Evolutionary conservation across 2,888 invertebrate species (phyloP), one percentile per base, ranked within the genome.

Genomic region (Apamea monoglypha): DNA sequence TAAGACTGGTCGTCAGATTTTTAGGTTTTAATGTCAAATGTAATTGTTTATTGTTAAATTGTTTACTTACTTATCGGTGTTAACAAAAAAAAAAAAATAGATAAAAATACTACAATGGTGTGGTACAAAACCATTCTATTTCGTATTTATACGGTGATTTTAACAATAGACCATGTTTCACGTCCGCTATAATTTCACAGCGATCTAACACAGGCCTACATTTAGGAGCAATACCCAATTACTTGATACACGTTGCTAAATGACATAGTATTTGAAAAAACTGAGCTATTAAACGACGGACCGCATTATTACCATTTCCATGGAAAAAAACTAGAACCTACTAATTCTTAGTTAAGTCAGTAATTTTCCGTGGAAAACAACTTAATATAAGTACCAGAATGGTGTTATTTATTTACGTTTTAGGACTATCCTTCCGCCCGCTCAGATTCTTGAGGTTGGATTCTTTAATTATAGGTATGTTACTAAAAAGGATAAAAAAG

Each of bases 331-430:
- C 32, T 56, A 12, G 67, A 67, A 1, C 21, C 21, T n/a, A n/a
- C n/a, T n/a, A n/a, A n/a, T n/a, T n/a, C n/a, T n/a, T n/a, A n/a
- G 73, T 77, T n/a, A 32, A 69, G 68, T 64, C 0, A 81, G 40
- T 40, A 6, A 40, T 69, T 82, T 77, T 81, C 77, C 36, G 4
- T 29, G 2, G 47, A 82, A 81, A 63, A 76, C 4, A 7, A 80
- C 32, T 59, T 56, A 18, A 64, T 53, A 25, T 6, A 50, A 40
- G 6, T 40, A 40, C 14, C 29, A 10, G 29, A n/a, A 40, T 16
- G 21, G 40, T 53, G 59, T 77, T 63, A 77, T 64, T 81, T 82
- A 82, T 81, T 73, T 59, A 73, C 2, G 16, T 47, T 36, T 68
- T 21, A 7, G 36, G 18, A n/a, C 16, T 16, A 47, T 8, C 29